Base-by-base conservation (phyloP, 2,797 vertebrate species). In the Adrianichthys oophorus region DNA sequence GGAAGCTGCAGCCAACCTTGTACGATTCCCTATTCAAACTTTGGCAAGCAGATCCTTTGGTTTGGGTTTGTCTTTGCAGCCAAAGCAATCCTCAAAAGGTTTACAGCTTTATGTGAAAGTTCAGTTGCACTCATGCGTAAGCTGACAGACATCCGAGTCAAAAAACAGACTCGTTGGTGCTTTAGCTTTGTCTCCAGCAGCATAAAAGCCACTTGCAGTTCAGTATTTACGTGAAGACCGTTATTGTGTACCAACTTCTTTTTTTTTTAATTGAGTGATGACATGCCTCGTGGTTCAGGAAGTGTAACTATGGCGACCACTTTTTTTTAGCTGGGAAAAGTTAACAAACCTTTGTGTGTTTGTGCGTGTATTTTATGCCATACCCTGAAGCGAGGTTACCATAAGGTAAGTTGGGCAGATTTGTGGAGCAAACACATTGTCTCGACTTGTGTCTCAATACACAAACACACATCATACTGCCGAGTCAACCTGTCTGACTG, bases 321-420 rank as follows among this genome's bases (percentile, higher is more conserved):
- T 43, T 79, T 50, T 76, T 76, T 78, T 87, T 68, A 76, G 75
- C 74, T 87, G 78, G 65, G 76, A 83, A 79, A 67, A 5, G 89
- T 70, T 91, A 90, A 91, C 84, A 73, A 68, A 72, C 52, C 41
- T 76, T 78, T 74, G 52, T 85, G 74, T 85, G 69, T 86, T 74
- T 87, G 75, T 87, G 56, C 78, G 72, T 85, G 71, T 87, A 83
- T 82, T 85, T 87, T 85, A 83, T 83, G 86, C 83, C 70, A 82
- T 86, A 83, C 91, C 79, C 80, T 92, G 90, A 93, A 93, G 92
- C 91, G 89, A 92, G 86, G 88, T 90, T 93, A 86, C 80, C 82
- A 86, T 79, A 93, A 93, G 92, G 92, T 93, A 93, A 91, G 92
- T 92, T 52, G 49, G 59, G 71, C n/a, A 65, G 77, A 74, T 87